Base-by-base conservation (phyloP, 1,140 invertebrate genomes). In the Dufourea novaeangliae region DNA sequence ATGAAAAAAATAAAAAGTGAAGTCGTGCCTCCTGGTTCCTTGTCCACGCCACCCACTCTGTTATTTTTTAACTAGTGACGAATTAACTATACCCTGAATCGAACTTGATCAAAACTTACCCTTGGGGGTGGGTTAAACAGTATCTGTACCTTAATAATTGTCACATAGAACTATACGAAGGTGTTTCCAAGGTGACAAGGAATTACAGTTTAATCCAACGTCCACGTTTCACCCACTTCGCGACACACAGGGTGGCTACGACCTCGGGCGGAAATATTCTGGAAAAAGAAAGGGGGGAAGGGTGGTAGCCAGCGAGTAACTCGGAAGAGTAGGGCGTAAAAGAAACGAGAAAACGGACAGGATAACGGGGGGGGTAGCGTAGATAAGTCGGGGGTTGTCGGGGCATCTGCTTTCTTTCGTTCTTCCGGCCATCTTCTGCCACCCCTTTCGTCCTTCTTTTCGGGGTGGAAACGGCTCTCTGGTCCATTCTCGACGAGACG, bases 331-430 rank as follows among this genome's bases (percentile, higher is more conserved):
- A 56, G 64, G 27, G 22, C 25, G 68, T 27, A 37, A 62, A 32
- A 27, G 74, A 69, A 76, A 50, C 46, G 32, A 32, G 64, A 54
- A 83, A 72, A 83, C 64, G 66, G 61, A 69, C 66, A 44, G 78
- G 44, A 44, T 52, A 70, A n/a, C n/a, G n/a, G n/a, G n/a, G 63
- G 59, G 88, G 80, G 81, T 78, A 62, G 70, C 46, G 63, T 80
- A 86, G 89, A 90, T 90, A 90, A 90, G 88, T 88, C 82, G 79
- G 78, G n/a, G 73, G 84, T 89, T 89, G 87, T 86, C 81, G 86
- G 84, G 82, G 86, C 84, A 78, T 79, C 81, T 73, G 73, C 83
- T 84, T 88, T 89, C 87, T 86, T 83, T 81, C 64, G 78, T 67
- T 73, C 83, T 77, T 89, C 88, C 88, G 86, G 86, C 80, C 83